A percentile compares a stretch with the other conserved stretches of the same genome.
phyloP scores from a whole-genome alignment of 2,113 vertebrate genomes.

The Hyaena hyaena region DNA sequence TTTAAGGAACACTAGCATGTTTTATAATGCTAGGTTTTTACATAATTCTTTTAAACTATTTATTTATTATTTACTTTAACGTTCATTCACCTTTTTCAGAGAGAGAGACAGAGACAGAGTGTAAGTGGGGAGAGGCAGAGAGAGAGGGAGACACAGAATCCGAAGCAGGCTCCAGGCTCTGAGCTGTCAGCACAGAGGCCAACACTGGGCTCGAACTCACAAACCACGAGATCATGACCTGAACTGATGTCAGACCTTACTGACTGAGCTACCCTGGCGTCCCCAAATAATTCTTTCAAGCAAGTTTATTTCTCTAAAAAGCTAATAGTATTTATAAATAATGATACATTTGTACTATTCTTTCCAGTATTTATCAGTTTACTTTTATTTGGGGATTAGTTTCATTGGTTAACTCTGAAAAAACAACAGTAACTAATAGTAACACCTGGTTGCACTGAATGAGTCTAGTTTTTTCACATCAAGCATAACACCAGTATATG shows the following conservation, averaged over 20 bases:
- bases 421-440: background rate
- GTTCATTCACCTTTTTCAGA: too few species aligned
- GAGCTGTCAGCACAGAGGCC: too few species aligned
- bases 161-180: too few species aligned
- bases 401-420: background rate
- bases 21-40: background rate
- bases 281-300: background rate
- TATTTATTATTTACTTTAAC: too few species aligned
- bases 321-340: background rate
- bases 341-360: background rate
- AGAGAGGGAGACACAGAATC: too few species aligned
- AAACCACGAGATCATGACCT: too few species aligned
- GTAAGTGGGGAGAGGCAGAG: too few species aligned
- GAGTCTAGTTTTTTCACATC: background rate
- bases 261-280: too few species aligned
- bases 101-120: too few species aligned
- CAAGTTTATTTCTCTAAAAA: slow-evolving; percentile 39
- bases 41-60: background rate
- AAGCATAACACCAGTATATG: background rate
- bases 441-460: background rate
- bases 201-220: too few species aligned
- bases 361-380: slow-evolving; percentile 1
- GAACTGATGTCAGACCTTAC: too few species aligned
- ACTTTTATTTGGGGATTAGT: background rate
- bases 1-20: background rate